phyloP scores from a whole-genome alignment of 1,140 invertebrate species.

The Parapsyche elsis region DNA sequence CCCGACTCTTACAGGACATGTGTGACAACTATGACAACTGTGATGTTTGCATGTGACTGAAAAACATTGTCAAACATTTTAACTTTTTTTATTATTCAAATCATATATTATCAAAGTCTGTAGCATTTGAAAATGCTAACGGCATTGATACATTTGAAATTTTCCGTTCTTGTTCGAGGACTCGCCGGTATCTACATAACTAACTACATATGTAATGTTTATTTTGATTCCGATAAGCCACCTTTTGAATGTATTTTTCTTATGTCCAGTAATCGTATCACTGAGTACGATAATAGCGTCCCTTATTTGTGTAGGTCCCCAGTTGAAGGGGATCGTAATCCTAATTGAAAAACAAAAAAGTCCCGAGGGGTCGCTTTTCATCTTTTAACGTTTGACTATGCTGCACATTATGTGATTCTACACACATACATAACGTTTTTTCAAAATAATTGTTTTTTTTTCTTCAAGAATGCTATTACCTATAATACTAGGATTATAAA shows the following conservation, averaged over 20 bases:
- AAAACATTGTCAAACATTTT: no score
- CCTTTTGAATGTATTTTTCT: constrained; percentile 39
- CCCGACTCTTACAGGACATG: background rate
- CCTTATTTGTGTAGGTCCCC: constrained; percentile 32
- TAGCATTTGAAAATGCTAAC: no score
- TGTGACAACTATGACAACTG: no score
- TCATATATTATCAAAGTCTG: no score
- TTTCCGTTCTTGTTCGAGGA: no score
- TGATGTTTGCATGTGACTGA: no score
- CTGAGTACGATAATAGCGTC: constrained; percentile 37
- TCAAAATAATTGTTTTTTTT: background rate
- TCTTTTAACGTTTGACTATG: constrained; percentile 44
- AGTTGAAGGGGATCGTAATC: constrained; percentile 42
- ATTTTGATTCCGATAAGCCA: constrained; percentile 15
- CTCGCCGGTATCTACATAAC: no score
- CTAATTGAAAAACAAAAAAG: constrained; percentile 51
- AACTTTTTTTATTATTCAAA: no score
- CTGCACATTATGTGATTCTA: background rate
- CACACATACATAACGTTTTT: background rate
- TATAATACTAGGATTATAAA: no score
- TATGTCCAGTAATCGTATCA: constrained; percentile 33
- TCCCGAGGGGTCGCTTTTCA: constrained; percentile 43
- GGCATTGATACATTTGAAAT: no score
- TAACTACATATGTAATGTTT: background rate
- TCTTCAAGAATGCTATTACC: no score